A percentile compares a stretch with the other conserved stretches of the same genome.
Conservation (phyloP, 92 coral and sea anemone genomes). For the Porites divaricata region DNA sequence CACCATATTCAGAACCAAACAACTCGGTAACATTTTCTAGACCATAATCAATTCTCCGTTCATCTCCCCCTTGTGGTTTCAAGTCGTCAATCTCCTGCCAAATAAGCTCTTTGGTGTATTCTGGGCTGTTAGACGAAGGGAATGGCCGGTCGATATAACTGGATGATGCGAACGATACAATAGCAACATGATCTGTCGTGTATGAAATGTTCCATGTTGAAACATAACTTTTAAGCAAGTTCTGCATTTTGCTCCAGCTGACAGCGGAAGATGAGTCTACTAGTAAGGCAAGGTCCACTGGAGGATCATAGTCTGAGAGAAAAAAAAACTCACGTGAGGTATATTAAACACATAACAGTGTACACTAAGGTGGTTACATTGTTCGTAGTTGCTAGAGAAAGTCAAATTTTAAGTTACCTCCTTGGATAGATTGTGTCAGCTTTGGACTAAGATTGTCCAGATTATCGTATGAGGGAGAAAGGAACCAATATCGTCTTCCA, state of each 20-base stretch:
- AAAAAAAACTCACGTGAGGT: too few species aligned
- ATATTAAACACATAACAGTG: too few species aligned
- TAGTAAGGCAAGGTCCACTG: conserved; percentile 69
- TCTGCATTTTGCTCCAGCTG: conserved; percentile 63
- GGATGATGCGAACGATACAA: conserved; percentile 56
- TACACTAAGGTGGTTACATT: too few species aligned
- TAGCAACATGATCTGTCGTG: conserved; percentile 70
- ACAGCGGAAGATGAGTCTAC: conserved; percentile 76
- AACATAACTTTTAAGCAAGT: conserved; percentile 67
- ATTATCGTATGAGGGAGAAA: conserved; percentile 28
- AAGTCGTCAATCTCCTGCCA: conserved; percentile 53
- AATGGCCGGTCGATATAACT: conserved; percentile 49
- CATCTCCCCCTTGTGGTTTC: conserved; percentile 45
- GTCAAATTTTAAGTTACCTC: conserved; percentile 38
- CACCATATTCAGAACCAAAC: conserved; percentile 56
- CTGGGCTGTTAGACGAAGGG: conserved; percentile 43
- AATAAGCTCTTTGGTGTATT: conserved; percentile 44
- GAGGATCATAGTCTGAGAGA: conserved; percentile 39
- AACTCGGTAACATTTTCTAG: conserved; percentile 48
- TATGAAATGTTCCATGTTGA: conserved; percentile 61
- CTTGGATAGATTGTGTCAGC: conserved; percentile 34
- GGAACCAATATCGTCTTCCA: conserved; percentile 32
- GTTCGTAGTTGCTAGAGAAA: background rate
- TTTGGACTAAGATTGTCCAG: conserved; percentile 47
- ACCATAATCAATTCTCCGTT: conserved; percentile 61